Percentiles rank a stretch among this genome's conserved stretches.
These are phyloP conservation scores for Endomychus coccineus DNA, from an alignment of 2,888 invertebrate genomes.

Conservation along the genomic window DNA sequence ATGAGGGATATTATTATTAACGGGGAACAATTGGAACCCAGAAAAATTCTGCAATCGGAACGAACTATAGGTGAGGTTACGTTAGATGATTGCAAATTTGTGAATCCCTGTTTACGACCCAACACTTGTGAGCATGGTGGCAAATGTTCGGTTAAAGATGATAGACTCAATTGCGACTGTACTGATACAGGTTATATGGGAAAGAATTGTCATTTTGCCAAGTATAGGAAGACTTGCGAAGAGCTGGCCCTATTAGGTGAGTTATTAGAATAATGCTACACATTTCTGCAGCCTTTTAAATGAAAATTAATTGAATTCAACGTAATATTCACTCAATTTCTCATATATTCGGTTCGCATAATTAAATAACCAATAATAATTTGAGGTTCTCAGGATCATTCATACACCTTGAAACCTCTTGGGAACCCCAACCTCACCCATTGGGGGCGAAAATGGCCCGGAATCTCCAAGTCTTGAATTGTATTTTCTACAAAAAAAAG, in stretches of 20 bases:
- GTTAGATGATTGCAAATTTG: conserved; percentile 81
- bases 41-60: conserved; percentile 69
- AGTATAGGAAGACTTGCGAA: conserved; percentile 86
- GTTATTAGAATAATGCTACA: too few species aligned
- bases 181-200: conserved; percentile 86
- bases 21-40: conserved; percentile 69
- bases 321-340: too few species aligned
- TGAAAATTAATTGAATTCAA: too few species aligned
- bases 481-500: too few species aligned
- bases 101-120: conserved; percentile 81
- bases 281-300: too few species aligned
- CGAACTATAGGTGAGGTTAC: conserved; percentile 83
- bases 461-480: too few species aligned
- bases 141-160: conserved; percentile 82
- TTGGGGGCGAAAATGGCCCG: too few species aligned
- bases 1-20: conserved; percentile 85
- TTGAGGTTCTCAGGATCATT: too few species aligned
- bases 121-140: conserved; percentile 91
- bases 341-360: too few species aligned
- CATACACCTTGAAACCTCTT: too few species aligned
- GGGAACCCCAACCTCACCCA: too few species aligned
- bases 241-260: conserved; percentile 73
- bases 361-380: too few species aligned
- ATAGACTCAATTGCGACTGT: conserved; percentile 83
- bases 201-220: conserved; percentile 90